phyloP scores from a whole-genome alignment of 1,140 invertebrate species.

The Drosophila azteca region DNA sequence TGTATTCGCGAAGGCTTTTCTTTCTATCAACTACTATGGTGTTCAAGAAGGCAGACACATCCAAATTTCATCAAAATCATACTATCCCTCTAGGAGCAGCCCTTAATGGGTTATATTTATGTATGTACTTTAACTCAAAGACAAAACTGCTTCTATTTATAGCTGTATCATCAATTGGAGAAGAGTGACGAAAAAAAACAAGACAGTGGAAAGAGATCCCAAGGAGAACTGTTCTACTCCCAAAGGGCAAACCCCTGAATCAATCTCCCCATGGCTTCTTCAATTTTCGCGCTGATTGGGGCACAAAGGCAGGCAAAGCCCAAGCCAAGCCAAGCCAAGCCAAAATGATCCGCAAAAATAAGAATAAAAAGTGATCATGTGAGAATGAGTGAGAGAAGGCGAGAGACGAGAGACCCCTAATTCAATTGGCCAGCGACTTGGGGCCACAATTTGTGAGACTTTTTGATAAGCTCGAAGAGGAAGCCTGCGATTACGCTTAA shows the following conservation, averaged over 20 bases:
- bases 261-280: constrained; percentile 16
- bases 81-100: too few relatives aligned
- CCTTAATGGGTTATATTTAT: constrained; percentile 29
- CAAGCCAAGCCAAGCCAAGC: constrained; percentile 32
- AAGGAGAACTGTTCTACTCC: constrained; percentile 6
- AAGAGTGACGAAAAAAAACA: background rate
- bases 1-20: too few relatives aligned
- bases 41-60: too few relatives aligned
- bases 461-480: constrained; percentile 61
- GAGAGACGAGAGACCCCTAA: constrained; percentile 27
- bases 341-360: constrained; percentile 58
- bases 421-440: constrained; percentile 65
- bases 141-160: constrained; percentile 60
- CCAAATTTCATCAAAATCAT: too few relatives aligned
- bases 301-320: constrained; percentile 50
- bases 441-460: constrained; percentile 47
- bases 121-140: constrained; percentile 67
- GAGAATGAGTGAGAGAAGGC: constrained; percentile 25
- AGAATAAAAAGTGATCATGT: background rate
- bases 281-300: constrained; percentile 59
- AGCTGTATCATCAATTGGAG: constrained; percentile 21
- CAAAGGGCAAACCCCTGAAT: constrained; percentile 48
- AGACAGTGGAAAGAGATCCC: constrained; percentile 21
- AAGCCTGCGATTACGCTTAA: constrained; percentile 78
- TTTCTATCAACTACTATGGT: too few relatives aligned